These are phyloP conservation scores for Drosophila pallidifrons DNA, from an alignment of 1,140 invertebrate species.

Conservation along the genomic window DNA sequence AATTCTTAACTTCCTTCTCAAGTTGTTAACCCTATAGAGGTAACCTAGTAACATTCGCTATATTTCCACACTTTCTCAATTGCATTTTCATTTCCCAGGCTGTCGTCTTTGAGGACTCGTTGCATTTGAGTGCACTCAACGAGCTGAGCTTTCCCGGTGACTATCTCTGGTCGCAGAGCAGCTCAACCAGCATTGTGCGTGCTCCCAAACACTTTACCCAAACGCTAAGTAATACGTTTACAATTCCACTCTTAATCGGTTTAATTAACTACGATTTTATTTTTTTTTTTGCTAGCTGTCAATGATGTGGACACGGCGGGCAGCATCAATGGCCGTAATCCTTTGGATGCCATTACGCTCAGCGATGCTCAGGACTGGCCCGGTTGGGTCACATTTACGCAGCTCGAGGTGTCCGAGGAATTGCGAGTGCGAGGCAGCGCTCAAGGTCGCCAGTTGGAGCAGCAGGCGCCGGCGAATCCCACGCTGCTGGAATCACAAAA, in stretches of 20 bases:
- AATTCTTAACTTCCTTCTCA: too few relatives aligned
- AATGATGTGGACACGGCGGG: conserved; percentile 68
- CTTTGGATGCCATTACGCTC: conserved; percentile 75
- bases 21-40: too few relatives aligned
- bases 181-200: conserved; percentile 64
- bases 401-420: conserved; percentile 84
- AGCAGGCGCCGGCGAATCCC: conserved; percentile 85
- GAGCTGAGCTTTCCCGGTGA: conserved; percentile 85
- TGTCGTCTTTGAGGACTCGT: conserved; percentile 69
- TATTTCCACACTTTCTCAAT: too few relatives aligned
- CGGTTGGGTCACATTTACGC: conserved; percentile 82
- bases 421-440: conserved; percentile 85
- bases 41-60: too few relatives aligned
- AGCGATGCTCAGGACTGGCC: conserved; percentile 77
- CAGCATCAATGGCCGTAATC: conserved; percentile 78
- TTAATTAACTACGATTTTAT: too few relatives aligned
- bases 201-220: conserved; percentile 83
- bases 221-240: conserved; percentile 49
- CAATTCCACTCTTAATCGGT: not conserved
- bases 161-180: conserved; percentile 80
- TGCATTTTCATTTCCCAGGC: conserved; percentile 55
- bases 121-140: conserved; percentile 84
- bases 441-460: conserved; percentile 80
- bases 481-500: conserved; percentile 76
- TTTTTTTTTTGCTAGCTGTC: conserved; percentile 32